Percentiles rank a stretch among this genome's conserved stretches.
Conservation (phyloP, 1,140 invertebrate species). For the Leptinotarsa texana region DNA sequence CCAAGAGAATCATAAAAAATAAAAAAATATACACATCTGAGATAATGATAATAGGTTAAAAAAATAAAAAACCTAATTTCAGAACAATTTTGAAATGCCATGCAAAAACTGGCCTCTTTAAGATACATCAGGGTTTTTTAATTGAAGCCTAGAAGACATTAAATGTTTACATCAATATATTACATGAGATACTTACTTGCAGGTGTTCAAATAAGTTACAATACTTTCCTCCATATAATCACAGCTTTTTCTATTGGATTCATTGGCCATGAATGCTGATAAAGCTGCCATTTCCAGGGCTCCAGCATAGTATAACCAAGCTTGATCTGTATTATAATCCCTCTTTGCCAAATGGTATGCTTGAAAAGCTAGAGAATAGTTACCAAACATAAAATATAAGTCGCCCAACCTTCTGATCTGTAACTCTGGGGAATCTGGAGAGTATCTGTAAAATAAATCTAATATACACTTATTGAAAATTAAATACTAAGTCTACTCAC, state of each 20-base stretch:
- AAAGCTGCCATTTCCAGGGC: constrained; percentile 94
- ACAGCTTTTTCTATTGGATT: constrained; percentile 73
- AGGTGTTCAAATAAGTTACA: constrained; percentile 83
- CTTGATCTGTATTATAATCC: constrained; percentile 94
- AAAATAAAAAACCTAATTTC: too few species aligned
- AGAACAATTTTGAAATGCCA: too few species aligned
- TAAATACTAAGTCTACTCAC: constrained; percentile 59
- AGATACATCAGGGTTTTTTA: too few species aligned
- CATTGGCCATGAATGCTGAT: constrained; percentile 87
- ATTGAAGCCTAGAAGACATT: too few species aligned
- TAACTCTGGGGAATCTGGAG: constrained; percentile 87
- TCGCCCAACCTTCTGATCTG: constrained; percentile 92
- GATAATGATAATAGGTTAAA: too few species aligned
- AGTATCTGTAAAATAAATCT: constrained; percentile 67
- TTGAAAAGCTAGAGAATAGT: constrained; percentile 90
- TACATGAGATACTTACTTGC: constrained; percentile 66
- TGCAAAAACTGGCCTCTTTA: too few species aligned
- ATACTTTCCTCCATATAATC: constrained; percentile 95
- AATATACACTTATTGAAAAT: constrained; percentile 22
- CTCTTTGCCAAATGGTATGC: constrained; percentile 94
- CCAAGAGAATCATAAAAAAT: too few species aligned
- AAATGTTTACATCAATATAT: too few species aligned
- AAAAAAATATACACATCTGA: too few species aligned
- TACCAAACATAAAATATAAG: constrained; percentile 94
- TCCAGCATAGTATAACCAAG: constrained; percentile 95